Conservation (phyloP, 2,797 vertebrate species). For the Brachymystax lenok region DNA sequence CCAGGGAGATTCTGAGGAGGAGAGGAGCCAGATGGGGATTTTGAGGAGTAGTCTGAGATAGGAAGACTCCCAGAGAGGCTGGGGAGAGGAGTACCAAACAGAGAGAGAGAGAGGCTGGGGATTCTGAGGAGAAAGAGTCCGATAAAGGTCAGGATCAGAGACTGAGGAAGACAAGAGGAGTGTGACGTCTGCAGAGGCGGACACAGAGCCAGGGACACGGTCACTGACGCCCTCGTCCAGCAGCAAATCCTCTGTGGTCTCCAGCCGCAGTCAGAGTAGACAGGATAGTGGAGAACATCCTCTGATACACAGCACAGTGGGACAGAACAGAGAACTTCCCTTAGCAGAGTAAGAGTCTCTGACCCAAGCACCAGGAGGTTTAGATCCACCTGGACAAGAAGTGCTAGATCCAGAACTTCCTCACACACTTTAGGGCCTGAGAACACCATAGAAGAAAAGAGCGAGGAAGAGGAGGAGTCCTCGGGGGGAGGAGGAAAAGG, state of each 20-base stretch:
- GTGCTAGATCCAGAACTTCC: slow-evolving; percentile 49
- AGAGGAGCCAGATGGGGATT: slow-evolving; percentile 28
- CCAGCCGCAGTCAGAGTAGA: slow-evolving; percentile 4
- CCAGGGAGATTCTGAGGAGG: slow-evolving; percentile 61
- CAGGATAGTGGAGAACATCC: slow-evolving; percentile 9
- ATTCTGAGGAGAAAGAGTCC: slow-evolving; percentile 54
- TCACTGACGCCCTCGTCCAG: slow-evolving; percentile 44
- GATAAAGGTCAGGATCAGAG: slow-evolving; percentile 31
- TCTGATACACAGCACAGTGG: slow-evolving; percentile 3
- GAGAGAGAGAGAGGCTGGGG: slow-evolving; percentile 28
- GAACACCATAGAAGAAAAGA: slow-evolving; percentile 60
- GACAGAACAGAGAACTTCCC: too few relatives aligned
- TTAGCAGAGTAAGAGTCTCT: neutral
- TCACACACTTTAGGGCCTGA: slow-evolving; percentile 62
- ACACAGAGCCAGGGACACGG: slow-evolving; percentile 1
- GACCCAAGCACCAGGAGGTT: slow-evolving; percentile 9
- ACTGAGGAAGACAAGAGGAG: slow-evolving; percentile 42
- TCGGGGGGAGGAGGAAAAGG: slow-evolving; percentile 28
- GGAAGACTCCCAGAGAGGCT: slow-evolving; percentile 39
- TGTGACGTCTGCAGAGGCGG: slow-evolving; percentile 33
- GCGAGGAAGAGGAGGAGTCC: slow-evolving; percentile 52
- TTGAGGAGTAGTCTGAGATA: slow-evolving; percentile 66
- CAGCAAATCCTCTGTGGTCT: slow-evolving; percentile 22
- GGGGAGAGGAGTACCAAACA: too few relatives aligned
- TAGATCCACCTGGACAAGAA: slow-evolving; percentile 27